Evolutionary conservation across 2,888 invertebrate genomes (phyloP).

Genomic region (Selenia dentaria): DNA sequence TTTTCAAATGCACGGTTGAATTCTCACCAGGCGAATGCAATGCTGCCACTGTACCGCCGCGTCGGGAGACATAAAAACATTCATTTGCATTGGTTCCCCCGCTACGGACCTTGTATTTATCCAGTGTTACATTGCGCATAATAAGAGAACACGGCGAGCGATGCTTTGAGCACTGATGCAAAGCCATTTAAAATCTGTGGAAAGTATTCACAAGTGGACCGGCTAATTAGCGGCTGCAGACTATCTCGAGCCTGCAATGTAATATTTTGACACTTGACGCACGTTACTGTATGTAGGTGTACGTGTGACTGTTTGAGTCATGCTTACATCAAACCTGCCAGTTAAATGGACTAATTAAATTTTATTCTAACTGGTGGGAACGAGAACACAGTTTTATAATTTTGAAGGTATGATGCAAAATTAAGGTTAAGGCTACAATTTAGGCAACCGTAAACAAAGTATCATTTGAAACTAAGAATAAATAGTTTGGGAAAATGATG

Average conservation of each 20-base stretch:
- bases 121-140: slow-evolving; percentile 70
- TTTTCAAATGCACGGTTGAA: slow-evolving; percentile 75
- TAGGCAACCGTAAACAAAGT: no score
- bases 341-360: slow-evolving; percentile 42
- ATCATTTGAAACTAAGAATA: no score
- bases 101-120: slow-evolving; percentile 66
- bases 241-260: slow-evolving; percentile 18
- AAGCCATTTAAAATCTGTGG: slow-evolving; percentile 62
- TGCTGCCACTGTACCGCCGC: slow-evolving; percentile 38
- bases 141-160: slow-evolving; percentile 58
- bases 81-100: slow-evolving; percentile 74
- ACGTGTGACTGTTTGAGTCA: slow-evolving; percentile 11
- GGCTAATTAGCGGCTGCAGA: slow-evolving; percentile 57
- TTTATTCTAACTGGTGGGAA: slow-evolving; percentile 36
- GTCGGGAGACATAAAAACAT: slow-evolving; percentile 67
- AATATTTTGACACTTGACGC: slow-evolving; percentile 21
- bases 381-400: slow-evolving; percentile 20
- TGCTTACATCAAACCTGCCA: slow-evolving; percentile 29
- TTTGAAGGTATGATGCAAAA: background rate
- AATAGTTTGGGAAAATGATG: no score
- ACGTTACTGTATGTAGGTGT: background rate
- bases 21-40: slow-evolving; percentile 69
- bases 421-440: no score
- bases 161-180: slow-evolving; percentile 58
- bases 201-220: slow-evolving; percentile 50